Evolutionary conservation across 2,113 vertebrate genomes (phyloP), one percentile per base, ranked within the genome.

Genomic region (Clarias batrachus): DNA sequence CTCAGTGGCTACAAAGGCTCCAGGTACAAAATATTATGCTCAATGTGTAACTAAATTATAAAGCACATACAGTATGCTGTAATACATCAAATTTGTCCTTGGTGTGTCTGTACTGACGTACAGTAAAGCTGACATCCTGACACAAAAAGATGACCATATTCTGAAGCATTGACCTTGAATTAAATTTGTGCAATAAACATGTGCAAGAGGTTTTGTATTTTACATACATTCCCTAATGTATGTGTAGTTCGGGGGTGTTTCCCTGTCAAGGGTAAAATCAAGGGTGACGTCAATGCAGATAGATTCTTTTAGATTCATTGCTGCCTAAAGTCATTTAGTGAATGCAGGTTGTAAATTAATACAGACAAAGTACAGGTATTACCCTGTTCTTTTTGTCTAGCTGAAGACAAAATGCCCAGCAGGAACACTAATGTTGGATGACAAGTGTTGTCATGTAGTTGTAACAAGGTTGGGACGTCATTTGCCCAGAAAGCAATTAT

Each of bases 1-100:
- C 95, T 97, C 85, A 96, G 96, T 89, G 96, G 96, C 83, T 97
- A 95, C 93, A 98, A 97, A 91, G 94, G 95, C 77, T 95, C 97
- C 89, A 99, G 98, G 98, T 99, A 91, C 17, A 73, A 30, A 59
- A 62, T 62, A n/a, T 52, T 23, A 23, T 23, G 5, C 60, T 56
- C 41, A 54, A 65, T 73, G 76, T 76, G 27, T 74, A 41, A 33
- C 77, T 57, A 16, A 57, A 10, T 56, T 57, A 57, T 59, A 78
- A 33, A 1, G 16, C 54, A 21, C 21, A 33, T 79, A 33, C 30
- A 33, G 30, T 33, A 30, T 1, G 0, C 16, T 33, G 56, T 30
- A 30, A 30, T 30, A 57, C 30, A 12, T 33, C 54, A 52, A 52
- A 13, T 52, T 17, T 78, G 14, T 56, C n/a, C 52, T 30, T 57